A percentile compares a stretch with the other conserved stretches of the same genome.
Evolutionary conservation across 2,797 vertebrate species (phyloP).

Genomic region (Hoplostethus atlanticus): DNA sequence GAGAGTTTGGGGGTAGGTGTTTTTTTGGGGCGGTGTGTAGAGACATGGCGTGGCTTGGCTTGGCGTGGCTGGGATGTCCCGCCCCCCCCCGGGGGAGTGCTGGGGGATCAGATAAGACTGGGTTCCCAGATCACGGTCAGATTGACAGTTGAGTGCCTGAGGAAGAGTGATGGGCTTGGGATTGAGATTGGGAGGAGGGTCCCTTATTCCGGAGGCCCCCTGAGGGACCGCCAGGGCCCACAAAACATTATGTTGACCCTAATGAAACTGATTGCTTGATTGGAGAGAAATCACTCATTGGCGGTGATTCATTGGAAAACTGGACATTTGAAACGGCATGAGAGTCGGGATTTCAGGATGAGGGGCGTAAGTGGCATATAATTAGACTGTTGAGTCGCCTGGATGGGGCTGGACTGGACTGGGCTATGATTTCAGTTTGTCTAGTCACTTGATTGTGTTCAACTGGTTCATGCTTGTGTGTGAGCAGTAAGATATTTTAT

Average conservation of each 20-base stretch:
- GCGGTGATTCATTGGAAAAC: constrained; percentile 26
- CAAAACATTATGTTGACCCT: constrained; percentile 56
- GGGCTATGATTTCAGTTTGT: constrained; percentile 12
- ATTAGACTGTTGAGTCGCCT: not conserved
- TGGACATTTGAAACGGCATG: not conserved
- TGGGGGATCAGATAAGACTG: constrained; percentile 83
- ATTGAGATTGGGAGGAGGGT: constrained; percentile 71
- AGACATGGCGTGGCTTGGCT: constrained; percentile 80
- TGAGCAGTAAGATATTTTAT: constrained; percentile 32
- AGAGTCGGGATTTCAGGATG: not conserved
- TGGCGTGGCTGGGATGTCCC: constrained; percentile 73
- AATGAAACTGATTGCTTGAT: constrained; percentile 58
- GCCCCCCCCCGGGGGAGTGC: constrained; percentile 69
- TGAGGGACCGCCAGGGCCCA: constrained; percentile 51
- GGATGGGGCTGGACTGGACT: not conserved
- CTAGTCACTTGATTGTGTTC: constrained; percentile 42
- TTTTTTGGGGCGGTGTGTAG: constrained; percentile 49
- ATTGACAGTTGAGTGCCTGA: constrained; percentile 83
- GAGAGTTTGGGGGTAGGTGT: constrained; percentile 44
- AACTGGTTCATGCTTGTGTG: constrained; percentile 32
- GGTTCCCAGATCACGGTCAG: constrained; percentile 83
- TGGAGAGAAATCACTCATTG: constrained; percentile 44
- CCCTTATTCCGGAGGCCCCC: constrained; percentile 50
- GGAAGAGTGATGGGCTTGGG: constrained; percentile 86
- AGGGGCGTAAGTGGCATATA: not conserved